Base-by-base conservation (phyloP, 2,797 vertebrate genomes). In the Sphaeramia orbicularis region DNA sequence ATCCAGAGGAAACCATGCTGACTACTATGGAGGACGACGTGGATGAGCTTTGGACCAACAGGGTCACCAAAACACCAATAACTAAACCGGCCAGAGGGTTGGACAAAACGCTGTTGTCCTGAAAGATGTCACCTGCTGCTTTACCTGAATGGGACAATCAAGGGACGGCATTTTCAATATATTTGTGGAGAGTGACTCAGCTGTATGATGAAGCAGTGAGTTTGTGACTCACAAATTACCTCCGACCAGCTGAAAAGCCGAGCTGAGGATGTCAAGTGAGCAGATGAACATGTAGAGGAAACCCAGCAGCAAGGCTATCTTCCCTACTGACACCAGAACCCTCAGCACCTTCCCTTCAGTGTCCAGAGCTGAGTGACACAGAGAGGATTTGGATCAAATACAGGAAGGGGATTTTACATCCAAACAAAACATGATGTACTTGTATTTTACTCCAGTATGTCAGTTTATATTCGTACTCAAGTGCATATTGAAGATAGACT, bases 1-100 rank as follows among this genome's bases (percentile, higher is more conserved):
- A 0, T 1, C 95, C 95, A 66, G 98, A 97, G 19, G 98, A 96
- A 18, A 99, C 98, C 97, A 99, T 99, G 94, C 97, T 99, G 91
- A 99, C 98, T 0, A 99, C 84, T 58, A 99, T 98, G 48, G 97
- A 99, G 0, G 97, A 95, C 1, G 98, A 99, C 0, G 98, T 99
- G 68, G 97, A 99, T 7, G 97, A 99, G 71, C 98, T 99, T 86
- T 99, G 97, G 3, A 99, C 96, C 78, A 99, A 88, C 51, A 98
- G 93, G 0, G 98, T 99, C 70, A 99, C 98, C 79, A 99, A 86
- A 48, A 99, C 93, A 0, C 98, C 98, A 0, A 99, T 98, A 64
- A 99, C 95, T 79, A 99, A 50, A 2, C 98, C 97, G 0, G 97
- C 96, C 75, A 99, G 86, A 0, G 98, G 98, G 77, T 99, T 99